Base-by-base conservation (phyloP, 2,113 vertebrate species). In the Takifugu bimaculatus region DNA sequence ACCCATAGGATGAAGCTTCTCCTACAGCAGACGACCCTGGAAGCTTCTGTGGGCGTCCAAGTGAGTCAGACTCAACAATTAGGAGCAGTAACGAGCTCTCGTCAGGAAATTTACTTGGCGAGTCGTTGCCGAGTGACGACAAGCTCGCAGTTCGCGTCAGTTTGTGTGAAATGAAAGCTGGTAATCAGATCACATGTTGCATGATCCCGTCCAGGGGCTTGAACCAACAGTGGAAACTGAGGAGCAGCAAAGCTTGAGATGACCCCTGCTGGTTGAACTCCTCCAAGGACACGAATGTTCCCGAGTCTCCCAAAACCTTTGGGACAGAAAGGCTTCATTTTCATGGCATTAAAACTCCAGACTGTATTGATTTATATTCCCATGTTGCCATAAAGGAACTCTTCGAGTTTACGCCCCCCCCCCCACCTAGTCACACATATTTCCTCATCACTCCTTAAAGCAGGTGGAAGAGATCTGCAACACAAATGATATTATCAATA, bases 371-470 rank as follows among this genome's bases (percentile, higher is more conserved):
- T 20, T 20, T 20, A 20, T 20, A 20, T 20, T 20, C 20, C 20
- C 20, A 20, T 20, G 20, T 20, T 20, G 20, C 20, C 20, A 20
- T 20, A 20, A 20, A 20, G 20, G 20, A 20, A 20, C 20, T 50
- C 20, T 27, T 42, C 28, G 10, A 50, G 47, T 73, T 45, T n/a
- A 13, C 52, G 43, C 44, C 13, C 62, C 80, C 86, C n/a, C n/a
- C 60, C 74, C 82, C 82, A 72, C 84, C 79, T 71, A 26, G 57
- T 58, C 58, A 65, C 81, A 81, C 75, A 73, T 55, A 29, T 52
- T 90, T 91, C 89, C 88, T 91, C 89, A 91, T 90, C 89, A 87
- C 84, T 79, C 75, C 80, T 84, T 48, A 65, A 85, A 73, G 85
- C 81, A 83, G 85, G 52, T 74, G 80, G 50, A 77, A 57, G 50